These are phyloP conservation scores for Tenualosa ilisha DNA, from an alignment of 2,797 vertebrate species.

Conservation along the genomic window DNA sequence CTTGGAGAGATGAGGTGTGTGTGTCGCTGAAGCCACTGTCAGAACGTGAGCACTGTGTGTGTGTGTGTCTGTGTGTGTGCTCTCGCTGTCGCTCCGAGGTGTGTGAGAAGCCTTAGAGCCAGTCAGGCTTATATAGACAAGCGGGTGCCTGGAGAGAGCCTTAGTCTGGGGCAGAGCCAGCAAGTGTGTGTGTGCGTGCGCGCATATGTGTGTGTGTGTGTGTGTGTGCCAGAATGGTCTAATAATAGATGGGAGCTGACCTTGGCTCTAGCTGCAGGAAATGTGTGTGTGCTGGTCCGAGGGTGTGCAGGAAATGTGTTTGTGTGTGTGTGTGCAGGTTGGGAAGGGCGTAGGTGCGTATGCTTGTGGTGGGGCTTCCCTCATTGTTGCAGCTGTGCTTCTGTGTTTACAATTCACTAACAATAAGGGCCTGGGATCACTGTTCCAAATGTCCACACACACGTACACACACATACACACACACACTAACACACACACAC, in stretches of 20 bases:
- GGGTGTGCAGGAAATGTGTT: constrained; percentile 50
- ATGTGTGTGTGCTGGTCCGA: constrained; percentile 53
- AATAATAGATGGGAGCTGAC: constrained; percentile 74
- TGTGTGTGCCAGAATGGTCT: constrained; percentile 35
- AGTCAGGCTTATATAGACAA: background rate
- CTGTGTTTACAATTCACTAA: constrained; percentile 74
- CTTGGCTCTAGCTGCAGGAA: constrained; percentile 57
- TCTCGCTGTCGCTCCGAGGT: background rate
- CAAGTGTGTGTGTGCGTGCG: background rate
- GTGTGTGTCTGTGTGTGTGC: background rate
- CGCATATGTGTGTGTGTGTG: too few species aligned
- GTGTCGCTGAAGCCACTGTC: background rate
- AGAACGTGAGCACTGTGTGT: too few species aligned
- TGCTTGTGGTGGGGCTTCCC: constrained; percentile 39
- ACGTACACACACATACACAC: constrained; percentile 1
- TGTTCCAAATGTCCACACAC: constrained; percentile 39
- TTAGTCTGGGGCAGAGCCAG: too few species aligned
- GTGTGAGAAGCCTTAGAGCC: background rate
- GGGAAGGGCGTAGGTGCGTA: background rate
- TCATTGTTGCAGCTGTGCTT: constrained; percentile 62
- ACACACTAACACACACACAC: background rate
- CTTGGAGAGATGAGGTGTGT: too few species aligned
- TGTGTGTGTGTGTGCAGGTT: constrained; percentile 24
- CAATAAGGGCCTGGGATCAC: constrained; percentile 67
- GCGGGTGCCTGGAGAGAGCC: background rate